Base-by-base conservation (phyloP, 2,888 invertebrate species). In the Catocala sponsa region DNA sequence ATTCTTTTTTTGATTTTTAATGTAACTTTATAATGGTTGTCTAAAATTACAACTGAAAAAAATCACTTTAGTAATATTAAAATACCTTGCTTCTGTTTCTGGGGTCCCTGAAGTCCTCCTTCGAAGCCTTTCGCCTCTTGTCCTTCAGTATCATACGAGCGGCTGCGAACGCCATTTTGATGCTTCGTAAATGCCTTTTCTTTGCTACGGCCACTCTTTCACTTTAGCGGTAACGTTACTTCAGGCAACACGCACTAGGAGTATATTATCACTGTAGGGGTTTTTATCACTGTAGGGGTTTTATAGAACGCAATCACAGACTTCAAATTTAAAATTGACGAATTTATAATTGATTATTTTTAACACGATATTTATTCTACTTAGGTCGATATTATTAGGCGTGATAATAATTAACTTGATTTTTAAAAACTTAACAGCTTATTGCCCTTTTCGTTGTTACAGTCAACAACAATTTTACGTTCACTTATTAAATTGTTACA, bases 91-190 rank as follows among this genome's bases (percentile, higher is more conserved):
- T 97, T 86, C 97, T 95, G 84, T 96, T 97, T 84, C 97, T 95
- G 86, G 97, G 90, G 61, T 95, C 95, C 63, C 96, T 94, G 91
- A 96, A 97, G 89, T 97, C 97, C 86, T 97, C 97, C 85, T 97
- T 97, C 57, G 97, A 97, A 54, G 97, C 95, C 95, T 97, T 97
- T 84, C 97, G 95, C 79, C 97, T 91, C 86, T 97, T 97, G 90
- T 97, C 97, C 93, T 97, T 97, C 77, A 97, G 94, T 82, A 97
- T 97, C 97, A 97, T 97, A 58, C 97, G 96, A 57, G 97, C 97
- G 49, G 97, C 97, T 51, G 97, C 97, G 87, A 97, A 97, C 89
- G 97, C 97, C 97, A 97, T 97, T 80, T 95, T 96, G 77, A 75
- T 63, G 56, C 63, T 67, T 42, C 70, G 55, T 42, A 75, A 70